Base-by-base conservation (phyloP, 2,888 invertebrate species). In the Melieria crassipennis region DNA sequence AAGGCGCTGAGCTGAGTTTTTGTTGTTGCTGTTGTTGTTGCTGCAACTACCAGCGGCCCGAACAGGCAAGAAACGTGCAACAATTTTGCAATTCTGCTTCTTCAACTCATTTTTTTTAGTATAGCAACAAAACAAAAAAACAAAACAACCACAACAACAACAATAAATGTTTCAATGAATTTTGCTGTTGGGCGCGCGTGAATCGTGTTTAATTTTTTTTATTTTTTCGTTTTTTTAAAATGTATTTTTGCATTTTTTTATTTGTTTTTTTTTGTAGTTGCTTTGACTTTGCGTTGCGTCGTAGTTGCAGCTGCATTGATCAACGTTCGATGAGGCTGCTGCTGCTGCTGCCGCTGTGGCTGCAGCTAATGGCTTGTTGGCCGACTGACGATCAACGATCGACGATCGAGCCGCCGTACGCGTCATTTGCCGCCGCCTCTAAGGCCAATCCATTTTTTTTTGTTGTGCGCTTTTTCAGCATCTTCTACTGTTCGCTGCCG, bases 391-490 rank as follows among this genome's bases (percentile, higher is more conserved):
- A 30, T 30, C 30, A 30, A 30, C 30, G 3, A 30, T 30, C 30
- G 30, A 30, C 30, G 30, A 30, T 30, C 30, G 30, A 30, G 30
- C 30, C 30, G 30, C 30, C 30, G 30, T 30, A 30, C 30, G 30
- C 30, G 58, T 45, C 45, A 46, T 30, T 52, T 61, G 60, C 52
- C 50, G 47, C n/a, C 11, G 61, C 48, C 57, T 45, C 45, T 61
- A 68, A 52, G 74, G 78, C 74, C 78, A 79, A 79, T 79, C 81
- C 79, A 78, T 79, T 79, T 73, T 69, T 73, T 75, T 79, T 78
- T 71, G 1, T 30, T 30, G 30, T 30, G 30, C 30, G 30, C 30
- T 52, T 47, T 62, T 16, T 61, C 62, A n/a, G 56, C 58, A 57
- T 30, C 30, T 30, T 30, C 30, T 30, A 30, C 30, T 30, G 30